Evolutionary conservation across 2,888 invertebrate species (phyloP).

Genomic region (Anodontia alba): DNA sequence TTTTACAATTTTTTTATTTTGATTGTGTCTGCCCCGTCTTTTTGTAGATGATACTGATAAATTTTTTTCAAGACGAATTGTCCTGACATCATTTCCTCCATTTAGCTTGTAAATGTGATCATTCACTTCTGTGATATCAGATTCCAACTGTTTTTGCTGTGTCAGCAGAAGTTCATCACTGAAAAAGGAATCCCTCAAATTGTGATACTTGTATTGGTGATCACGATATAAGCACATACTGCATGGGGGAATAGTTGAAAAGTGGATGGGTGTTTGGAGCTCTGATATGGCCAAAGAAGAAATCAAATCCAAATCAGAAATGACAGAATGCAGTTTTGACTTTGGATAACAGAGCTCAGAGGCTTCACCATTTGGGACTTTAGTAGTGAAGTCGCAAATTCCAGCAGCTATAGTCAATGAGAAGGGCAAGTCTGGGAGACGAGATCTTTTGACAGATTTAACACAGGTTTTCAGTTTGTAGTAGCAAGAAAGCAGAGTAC

Average conservation of each 20-base stretch:
- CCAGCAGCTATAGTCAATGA: not conserved
- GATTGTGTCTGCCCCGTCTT: not conserved
- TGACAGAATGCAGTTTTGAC: not conserved
- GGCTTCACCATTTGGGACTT: not conserved
- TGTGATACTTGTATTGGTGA: not conserved
- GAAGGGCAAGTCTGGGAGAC: not conserved
- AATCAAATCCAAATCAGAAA: not conserved
- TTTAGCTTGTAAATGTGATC: not conserved
- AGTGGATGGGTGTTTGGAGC: not conserved
- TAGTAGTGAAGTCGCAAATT: conserved; percentile 5
- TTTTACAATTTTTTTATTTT: not conserved
- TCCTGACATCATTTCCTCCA: not conserved
- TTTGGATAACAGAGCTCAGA: not conserved
- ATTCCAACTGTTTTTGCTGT: not conserved
- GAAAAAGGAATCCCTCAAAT: too few species aligned
- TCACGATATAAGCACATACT: not conserved
- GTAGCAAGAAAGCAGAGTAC: not conserved
- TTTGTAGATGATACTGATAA: not conserved
- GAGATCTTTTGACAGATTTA: not conserved
- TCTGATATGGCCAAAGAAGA: not conserved
- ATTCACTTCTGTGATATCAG: not conserved
- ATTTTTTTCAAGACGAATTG: not conserved
- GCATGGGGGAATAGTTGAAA: not conserved
- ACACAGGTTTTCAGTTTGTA: not conserved
- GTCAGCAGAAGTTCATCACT: not conserved